Conservation (phyloP, 2,888 invertebrate genomes). For the Aporophyla lueneburgensis region DNA sequence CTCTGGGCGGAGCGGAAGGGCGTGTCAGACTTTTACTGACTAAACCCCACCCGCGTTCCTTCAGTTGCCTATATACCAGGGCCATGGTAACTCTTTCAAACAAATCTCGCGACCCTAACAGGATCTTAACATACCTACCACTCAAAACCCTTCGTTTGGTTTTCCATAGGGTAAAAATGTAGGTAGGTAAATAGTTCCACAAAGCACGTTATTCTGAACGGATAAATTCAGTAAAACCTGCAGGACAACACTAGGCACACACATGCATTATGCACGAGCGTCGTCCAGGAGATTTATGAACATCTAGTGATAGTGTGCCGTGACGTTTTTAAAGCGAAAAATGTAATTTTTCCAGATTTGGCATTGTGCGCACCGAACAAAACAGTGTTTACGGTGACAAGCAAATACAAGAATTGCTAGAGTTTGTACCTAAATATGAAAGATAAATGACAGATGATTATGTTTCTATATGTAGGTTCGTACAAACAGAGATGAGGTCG, state of each 20-base stretch:
- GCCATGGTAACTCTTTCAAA: too few relatives aligned
- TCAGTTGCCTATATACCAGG: too few relatives aligned
- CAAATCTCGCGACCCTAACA: too few relatives aligned
- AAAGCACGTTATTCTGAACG: constrained; percentile 3
- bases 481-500: too few relatives aligned
- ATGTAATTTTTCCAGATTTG: constrained; percentile 1
- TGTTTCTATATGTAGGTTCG: too few relatives aligned
- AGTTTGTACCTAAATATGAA: too few relatives aligned
- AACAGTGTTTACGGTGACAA: background rate
- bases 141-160: background rate
- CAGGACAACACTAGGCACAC: constrained; percentile 8
- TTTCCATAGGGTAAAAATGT: background rate
- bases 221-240: constrained; percentile 1
- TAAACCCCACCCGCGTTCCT: too few relatives aligned
- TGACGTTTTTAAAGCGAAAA: background rate
- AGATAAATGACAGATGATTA: too few relatives aligned
- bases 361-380: background rate
- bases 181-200: constrained; percentile 3
- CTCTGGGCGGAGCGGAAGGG: too few relatives aligned
- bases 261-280: constrained; percentile 40
- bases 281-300: constrained; percentile 21
- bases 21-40: too few relatives aligned
- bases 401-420: background rate
- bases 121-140: background rate
- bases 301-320: background rate